Base-by-base conservation (phyloP, 2,888 invertebrate species). In the Exephanes ischioxanthus region DNA sequence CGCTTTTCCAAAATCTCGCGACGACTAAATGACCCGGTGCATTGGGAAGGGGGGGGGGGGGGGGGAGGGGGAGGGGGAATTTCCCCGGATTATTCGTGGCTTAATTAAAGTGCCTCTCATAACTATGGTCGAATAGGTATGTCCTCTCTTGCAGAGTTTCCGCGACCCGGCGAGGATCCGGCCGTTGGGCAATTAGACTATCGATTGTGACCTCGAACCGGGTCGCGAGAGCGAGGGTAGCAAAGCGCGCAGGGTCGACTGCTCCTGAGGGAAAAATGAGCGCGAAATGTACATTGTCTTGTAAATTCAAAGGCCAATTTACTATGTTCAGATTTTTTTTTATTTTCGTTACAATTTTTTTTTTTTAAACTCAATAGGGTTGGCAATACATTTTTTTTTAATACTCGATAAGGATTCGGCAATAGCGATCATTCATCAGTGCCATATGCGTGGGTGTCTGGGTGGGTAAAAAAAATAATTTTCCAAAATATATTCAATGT, bases 101-200 rank as follows among this genome's bases (percentile, higher is more conserved):
- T 83, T 78, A 78, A 83, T 83, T 83, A 67, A 77, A 77, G 83
- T 72, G 73, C 68, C 76, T 68, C 78, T 67, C 83, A 30, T 30
- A 78, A 76, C 45, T 70, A 51, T 61, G 45, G 22, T 14, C 51
- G n/a, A 70, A 48, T 55, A 22, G 55, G 11, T 45, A 70, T 73
- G 70, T 76, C 61, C 26, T 84, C 48, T 84, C 48, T 84, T 55
- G 66, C 55, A 55, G 75, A 80, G 80, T 75, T 79, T 79, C 67
- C 75, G 79, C 70, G 66, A 61, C 30, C 9, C 71, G 55, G 63
- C 71, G 80, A 84, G 48, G 26, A 55, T 16, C 70, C 66, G 61
- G 19, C 55, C 33, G 71, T 68, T 76, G 88, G 89, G 87, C 89
- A 91, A 91, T 92, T 92, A 92, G 91, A 92, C 90, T 92, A 92